phyloP scores from a whole-genome alignment of 2,888 invertebrate genomes.

The Xestia ashworthii region DNA sequence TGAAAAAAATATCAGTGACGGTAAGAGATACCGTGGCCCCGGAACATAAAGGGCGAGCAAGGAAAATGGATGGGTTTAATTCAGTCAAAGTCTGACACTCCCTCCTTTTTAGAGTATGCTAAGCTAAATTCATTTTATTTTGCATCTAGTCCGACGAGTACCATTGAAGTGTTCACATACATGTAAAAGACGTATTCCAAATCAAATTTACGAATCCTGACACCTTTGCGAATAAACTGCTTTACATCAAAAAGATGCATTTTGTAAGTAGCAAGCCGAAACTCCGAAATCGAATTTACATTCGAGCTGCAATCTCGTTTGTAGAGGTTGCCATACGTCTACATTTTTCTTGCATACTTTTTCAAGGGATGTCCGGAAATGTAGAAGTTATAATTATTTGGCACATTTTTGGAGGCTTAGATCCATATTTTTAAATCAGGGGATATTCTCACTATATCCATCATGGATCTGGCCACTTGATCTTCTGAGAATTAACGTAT shows the following conservation, averaged over 20 bases:
- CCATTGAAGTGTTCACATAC: not conserved
- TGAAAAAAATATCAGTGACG: not conserved
- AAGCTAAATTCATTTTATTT: not conserved
- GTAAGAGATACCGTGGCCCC: not conserved
- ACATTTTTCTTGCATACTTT: slow-evolving; percentile 19
- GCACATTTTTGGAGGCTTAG: not conserved
- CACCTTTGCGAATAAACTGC: slow-evolving; percentile 42
- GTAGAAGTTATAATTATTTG: not conserved
- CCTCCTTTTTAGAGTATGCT: too few relatives aligned
- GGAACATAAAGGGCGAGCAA: too few relatives aligned
- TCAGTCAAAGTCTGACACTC: too few relatives aligned
- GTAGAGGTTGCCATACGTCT: slow-evolving; percentile 19
- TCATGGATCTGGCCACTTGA: too few relatives aligned
- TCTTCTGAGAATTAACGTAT: too few relatives aligned
- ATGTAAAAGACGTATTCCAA: slow-evolving; percentile 13
- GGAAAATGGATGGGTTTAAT: too few relatives aligned
- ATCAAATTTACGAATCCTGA: slow-evolving; percentile 36
- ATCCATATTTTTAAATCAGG: too few relatives aligned
- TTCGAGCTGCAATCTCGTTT: slow-evolving; percentile 32
- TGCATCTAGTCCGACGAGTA: not conserved
- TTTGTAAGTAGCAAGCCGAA: slow-evolving; percentile 52
- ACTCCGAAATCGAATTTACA: slow-evolving; percentile 61
- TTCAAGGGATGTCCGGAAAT: slow-evolving; percentile 3
- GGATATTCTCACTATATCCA: too few relatives aligned
- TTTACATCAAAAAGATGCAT: slow-evolving; percentile 54